These are phyloP conservation scores for Tortrix viridana DNA, from an alignment of 2,888 invertebrate genomes.

Conservation along the genomic window DNA sequence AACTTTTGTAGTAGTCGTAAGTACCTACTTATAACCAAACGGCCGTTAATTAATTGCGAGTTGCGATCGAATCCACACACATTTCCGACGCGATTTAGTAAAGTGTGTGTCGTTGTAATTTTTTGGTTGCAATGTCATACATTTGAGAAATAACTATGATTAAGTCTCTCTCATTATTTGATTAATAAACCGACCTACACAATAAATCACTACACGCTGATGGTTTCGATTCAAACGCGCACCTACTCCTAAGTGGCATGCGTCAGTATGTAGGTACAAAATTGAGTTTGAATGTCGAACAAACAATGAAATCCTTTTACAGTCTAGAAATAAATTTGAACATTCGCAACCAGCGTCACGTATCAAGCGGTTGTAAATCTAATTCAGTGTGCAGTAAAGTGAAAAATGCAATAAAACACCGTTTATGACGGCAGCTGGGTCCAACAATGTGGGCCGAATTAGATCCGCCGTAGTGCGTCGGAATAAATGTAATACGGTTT, in stretches of 20 bases:
- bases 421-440: conserved; percentile 53
- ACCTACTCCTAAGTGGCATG: background rate
- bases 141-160: too few relatives aligned
- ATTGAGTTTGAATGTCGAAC: background rate
- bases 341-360: conserved; percentile 18
- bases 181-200: too few relatives aligned
- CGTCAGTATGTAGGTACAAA: background rate
- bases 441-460: conserved; percentile 30
- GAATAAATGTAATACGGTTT: conserved; percentile 11
- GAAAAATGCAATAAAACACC: conserved; percentile 61
- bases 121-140: too few relatives aligned
- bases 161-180: too few relatives aligned
- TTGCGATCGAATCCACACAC: too few relatives aligned
- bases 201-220: too few relatives aligned
- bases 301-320: conserved; percentile 27
- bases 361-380: conserved; percentile 54
- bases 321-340: conserved; percentile 10
- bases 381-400: conserved; percentile 63
- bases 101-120: too few relatives aligned
- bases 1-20: too few relatives aligned
- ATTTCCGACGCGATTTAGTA: too few relatives aligned
- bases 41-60: too few relatives aligned
- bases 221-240: too few relatives aligned
- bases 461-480: conserved; percentile 9
- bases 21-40: too few relatives aligned